Evolutionary conservation across 2,888 invertebrate genomes (phyloP), one percentile per base, ranked within the genome.

Genomic region (Amaurobius ferox): DNA sequence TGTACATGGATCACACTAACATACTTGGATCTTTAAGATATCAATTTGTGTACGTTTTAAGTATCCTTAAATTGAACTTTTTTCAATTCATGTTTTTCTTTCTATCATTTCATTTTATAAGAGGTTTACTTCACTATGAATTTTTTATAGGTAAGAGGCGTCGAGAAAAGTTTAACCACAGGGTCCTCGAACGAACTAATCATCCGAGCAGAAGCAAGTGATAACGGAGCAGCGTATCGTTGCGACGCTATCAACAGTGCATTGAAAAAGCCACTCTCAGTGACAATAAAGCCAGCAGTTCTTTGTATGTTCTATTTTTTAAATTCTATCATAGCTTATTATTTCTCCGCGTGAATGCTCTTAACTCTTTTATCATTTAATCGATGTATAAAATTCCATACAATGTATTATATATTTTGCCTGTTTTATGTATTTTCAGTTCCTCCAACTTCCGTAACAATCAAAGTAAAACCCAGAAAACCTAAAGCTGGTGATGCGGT

Each of bases 231-330:
- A 0, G 94, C 95, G 90, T 97, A 98, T 91, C 93, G 96, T 89
- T 99, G 99, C 91, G 97, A 98, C 90, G 98, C 98, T 0, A 94
- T 95, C 44, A 98, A 98, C 92, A 95, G 95, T 44, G 98, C 97
- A 0, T 96, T 96, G 0, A 94, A 95, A 90, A 95, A 95, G 89
- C 97, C 98, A 0, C 93, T 97, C 55, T 94, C 95, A 88, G 95
- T 96, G 90, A 95, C 95, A 19, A 94, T 96, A 89, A 95, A 94
- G 0, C 93, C 98, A 74, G 95, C 94, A 90, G 98, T 98, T 6
- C 94, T 96, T 90, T 98, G 98, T 98, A 93, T 96, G 97, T 95
- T 35, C 35, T 35, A 7, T 35, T 35, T 9, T n/a, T n/a, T n/a
- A n/a, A n/a, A n/a, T n/a, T n/a, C n/a, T n/a, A n/a, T n/a, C n/a